Conservation (phyloP, 2,888 invertebrate genomes). For the Brachyptera putata region DNA sequence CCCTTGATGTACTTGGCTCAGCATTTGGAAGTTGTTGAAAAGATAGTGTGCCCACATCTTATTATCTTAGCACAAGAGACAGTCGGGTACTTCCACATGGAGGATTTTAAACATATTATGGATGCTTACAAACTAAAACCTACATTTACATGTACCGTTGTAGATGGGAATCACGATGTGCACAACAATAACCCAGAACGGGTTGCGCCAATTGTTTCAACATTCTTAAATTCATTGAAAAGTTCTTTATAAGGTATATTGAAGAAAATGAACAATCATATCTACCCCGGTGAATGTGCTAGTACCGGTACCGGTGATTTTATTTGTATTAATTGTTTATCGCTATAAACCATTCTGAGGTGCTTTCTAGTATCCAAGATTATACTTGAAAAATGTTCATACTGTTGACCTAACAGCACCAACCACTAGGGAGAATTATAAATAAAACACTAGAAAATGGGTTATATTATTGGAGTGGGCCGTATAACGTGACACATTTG, state of each 20-base stretch:
- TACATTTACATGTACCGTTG: constrained; percentile 40
- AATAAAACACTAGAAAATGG: no score
- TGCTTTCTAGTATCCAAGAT: no score
- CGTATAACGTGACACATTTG: no score
- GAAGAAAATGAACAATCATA: no score
- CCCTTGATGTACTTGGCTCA: constrained; percentile 44
- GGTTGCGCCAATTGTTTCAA: constrained; percentile 49
- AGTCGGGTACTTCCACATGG: constrained; percentile 37
- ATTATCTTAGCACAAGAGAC: constrained; percentile 39
- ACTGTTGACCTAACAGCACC: no score
- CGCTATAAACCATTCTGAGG: no score
- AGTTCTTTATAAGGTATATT: constrained; percentile 29
- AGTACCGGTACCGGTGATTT: no score
- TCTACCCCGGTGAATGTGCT: no score
- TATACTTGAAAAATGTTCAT: no score
- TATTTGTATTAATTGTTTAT: no score
- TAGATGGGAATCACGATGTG: constrained; percentile 58
- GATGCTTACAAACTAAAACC: constrained; percentile 33
- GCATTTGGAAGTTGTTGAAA: constrained; percentile 39
- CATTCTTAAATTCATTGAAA: constrained; percentile 44
- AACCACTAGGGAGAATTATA: no score
- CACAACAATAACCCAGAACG: constrained; percentile 56
- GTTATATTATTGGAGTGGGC: no score
- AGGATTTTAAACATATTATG: constrained; percentile 29
- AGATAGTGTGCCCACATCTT: constrained; percentile 43